phyloP scores from a whole-genome alignment of 2,113 vertebrate genomes.

The Noctilio leporinus region DNA sequence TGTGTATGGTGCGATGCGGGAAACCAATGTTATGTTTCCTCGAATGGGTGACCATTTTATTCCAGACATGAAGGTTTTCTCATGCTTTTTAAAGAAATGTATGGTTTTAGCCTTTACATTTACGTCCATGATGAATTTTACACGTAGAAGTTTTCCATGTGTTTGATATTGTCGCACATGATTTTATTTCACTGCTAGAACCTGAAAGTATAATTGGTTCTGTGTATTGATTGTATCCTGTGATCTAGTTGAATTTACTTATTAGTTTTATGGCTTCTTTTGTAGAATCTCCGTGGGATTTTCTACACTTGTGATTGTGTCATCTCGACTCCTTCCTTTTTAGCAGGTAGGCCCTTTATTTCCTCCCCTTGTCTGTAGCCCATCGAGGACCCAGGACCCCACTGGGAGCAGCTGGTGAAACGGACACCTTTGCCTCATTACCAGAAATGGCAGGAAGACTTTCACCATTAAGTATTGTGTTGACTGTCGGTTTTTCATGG shows the following conservation, averaged over 20 bases:
- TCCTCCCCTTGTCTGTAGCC: neutral
- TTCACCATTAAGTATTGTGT: neutral
- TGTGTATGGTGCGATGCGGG: neutral
- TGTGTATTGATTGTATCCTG: neutral
- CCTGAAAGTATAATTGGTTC: too few species aligned
- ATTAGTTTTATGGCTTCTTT: neutral
- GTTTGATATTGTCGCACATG: neutral
- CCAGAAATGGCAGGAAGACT: neutral
- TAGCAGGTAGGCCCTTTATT: fast-evolving
- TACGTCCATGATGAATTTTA: neutral
- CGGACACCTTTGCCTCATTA: too few species aligned
- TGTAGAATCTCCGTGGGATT: neutral
- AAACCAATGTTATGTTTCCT: neutral
- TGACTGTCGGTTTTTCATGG: neutral
- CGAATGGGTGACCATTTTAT: neutral
- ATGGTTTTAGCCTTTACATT: neutral
- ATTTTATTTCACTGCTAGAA: neutral
- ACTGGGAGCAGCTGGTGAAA: fast-evolving
- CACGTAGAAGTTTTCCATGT: neutral
- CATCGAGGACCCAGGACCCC: neutral
- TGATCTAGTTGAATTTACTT: too few species aligned
- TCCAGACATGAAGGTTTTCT: neutral
- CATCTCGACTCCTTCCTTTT: neutral
- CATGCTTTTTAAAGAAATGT: neutral
- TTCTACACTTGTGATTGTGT: fast-evolving